Percentiles rank a stretch among this genome's conserved stretches.
Conservation (phyloP, 2,113 vertebrate species). For the Piliocolobus tephrosceles region DNA sequence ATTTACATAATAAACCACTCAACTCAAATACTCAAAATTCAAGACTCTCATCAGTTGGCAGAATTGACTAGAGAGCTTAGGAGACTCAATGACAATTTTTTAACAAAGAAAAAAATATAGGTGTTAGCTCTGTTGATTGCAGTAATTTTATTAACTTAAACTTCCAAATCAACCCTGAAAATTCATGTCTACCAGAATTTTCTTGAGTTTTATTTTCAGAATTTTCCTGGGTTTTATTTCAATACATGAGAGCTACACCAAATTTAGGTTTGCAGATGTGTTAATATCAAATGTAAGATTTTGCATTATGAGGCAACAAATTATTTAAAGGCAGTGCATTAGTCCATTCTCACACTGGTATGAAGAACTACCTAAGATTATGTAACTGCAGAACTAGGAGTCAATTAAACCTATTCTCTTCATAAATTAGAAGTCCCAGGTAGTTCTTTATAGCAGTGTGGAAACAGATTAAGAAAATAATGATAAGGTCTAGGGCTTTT, state of each 20-base stretch:
- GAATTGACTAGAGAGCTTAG: neutral
- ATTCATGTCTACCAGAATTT: neutral
- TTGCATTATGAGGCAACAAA: neutral
- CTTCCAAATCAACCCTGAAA: neutral
- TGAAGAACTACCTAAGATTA: too few relatives aligned
- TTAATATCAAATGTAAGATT: neutral
- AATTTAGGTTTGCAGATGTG: neutral
- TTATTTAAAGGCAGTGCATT: neutral
- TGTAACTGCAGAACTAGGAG: too few relatives aligned
- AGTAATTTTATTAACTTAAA: neutral
- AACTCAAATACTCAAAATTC: neutral
- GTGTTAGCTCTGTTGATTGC: neutral
- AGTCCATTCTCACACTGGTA: neutral
- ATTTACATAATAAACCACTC: neutral
- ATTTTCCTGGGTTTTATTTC: neutral
- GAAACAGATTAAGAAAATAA: too few relatives aligned
- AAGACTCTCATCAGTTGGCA: neutral
- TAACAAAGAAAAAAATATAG: neutral
- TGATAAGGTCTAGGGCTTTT: too few relatives aligned
- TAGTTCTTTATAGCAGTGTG: too few relatives aligned
- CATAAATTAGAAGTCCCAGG: too few relatives aligned
- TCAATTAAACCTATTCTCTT: too few relatives aligned
- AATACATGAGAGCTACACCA: neutral
- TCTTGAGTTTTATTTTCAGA: neutral
- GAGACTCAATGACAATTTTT: neutral